Percentiles rank a stretch among this genome's conserved stretches.
These are phyloP conservation scores for Drosophila watanabei DNA, from an alignment of 1,140 invertebrate genomes.

Conservation along the genomic window DNA sequence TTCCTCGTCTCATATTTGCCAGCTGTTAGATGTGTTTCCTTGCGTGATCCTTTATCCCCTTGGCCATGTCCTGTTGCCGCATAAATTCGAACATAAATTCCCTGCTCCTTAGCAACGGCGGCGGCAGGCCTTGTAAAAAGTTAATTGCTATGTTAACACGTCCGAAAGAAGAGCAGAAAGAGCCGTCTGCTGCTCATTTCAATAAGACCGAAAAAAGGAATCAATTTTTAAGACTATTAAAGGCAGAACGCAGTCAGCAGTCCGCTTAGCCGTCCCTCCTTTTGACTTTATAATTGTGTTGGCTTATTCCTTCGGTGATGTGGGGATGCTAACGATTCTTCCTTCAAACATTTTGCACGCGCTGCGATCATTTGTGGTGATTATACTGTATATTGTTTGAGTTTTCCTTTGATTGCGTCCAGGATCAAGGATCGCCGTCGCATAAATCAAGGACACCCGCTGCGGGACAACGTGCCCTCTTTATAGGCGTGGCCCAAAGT, in stretches of 20 bases:
- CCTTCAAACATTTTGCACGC: conserved; percentile 74
- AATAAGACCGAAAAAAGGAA: conserved; percentile 59
- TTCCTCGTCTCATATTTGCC: conserved; percentile 28
- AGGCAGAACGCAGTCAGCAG: conserved; percentile 46
- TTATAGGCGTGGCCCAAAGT: conserved; percentile 50
- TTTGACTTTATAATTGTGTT: conserved; percentile 36
- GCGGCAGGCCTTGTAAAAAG: conserved; percentile 58
- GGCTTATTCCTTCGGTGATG: conserved; percentile 18
- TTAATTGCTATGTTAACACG: conserved; percentile 81
- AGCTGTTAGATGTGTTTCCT: conserved; percentile 40
- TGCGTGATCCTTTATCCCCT: conserved; percentile 4
- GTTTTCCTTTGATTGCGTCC: conserved; percentile 64
- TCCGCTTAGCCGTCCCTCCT: conserved; percentile 60
- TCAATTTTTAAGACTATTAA: conserved; percentile 77
- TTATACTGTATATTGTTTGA: conserved; percentile 42
- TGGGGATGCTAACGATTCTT: conserved; percentile 36
- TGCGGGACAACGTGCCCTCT: conserved; percentile 57
- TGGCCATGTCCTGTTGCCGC: conserved; percentile 58
- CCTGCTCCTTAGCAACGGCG: conserved; percentile 51
- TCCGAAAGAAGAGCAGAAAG: conserved; percentile 40
- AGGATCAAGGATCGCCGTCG: conserved; percentile 75
- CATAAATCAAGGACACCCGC: conserved; percentile 79
- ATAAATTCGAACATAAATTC: conserved; percentile 66
- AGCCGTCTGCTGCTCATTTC: conserved; percentile 63
- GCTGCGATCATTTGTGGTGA: conserved; percentile 69